Evolutionary conservation across 2,888 invertebrate species (phyloP).

Genomic region (Flabesymbios commensalis): DNA sequence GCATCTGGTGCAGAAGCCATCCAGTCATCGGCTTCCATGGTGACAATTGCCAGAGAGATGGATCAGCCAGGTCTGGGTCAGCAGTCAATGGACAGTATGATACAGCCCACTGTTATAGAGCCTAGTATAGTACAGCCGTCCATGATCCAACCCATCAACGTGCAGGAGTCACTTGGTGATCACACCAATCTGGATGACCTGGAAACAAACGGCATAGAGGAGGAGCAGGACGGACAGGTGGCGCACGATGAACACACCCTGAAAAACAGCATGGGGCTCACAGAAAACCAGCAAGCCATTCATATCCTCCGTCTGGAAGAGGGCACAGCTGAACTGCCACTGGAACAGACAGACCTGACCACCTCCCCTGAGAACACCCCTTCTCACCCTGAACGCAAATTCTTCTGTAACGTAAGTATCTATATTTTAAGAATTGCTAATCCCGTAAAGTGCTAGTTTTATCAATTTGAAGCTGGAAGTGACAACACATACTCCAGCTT

Average conservation of each 20-base stretch:
- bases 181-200: too few relatives aligned
- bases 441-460: too few relatives aligned
- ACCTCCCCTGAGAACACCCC: too few relatives aligned
- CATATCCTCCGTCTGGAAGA: not conserved
- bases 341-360: too few relatives aligned
- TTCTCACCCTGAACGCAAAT: too few relatives aligned
- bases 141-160: not conserved
- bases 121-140: not conserved
- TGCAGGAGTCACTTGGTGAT: too few relatives aligned
- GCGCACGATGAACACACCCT: not conserved
- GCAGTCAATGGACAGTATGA: too few relatives aligned
- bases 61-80: not conserved
- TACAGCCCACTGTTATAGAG: not conserved
- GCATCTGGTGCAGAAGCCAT: not conserved
- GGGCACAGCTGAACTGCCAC: not conserved
- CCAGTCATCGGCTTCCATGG: not conserved
- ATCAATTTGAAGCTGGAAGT: too few relatives aligned
- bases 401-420: too few relatives aligned
- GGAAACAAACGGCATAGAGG: too few relatives aligned
- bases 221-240: not conserved
- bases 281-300: not conserved
- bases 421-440: too few relatives aligned
- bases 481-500: too few relatives aligned
- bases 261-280: not conserved
- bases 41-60: not conserved